Base-by-base conservation (phyloP, 2,113 vertebrate genomes). In the Pampusana beccarii region DNA sequence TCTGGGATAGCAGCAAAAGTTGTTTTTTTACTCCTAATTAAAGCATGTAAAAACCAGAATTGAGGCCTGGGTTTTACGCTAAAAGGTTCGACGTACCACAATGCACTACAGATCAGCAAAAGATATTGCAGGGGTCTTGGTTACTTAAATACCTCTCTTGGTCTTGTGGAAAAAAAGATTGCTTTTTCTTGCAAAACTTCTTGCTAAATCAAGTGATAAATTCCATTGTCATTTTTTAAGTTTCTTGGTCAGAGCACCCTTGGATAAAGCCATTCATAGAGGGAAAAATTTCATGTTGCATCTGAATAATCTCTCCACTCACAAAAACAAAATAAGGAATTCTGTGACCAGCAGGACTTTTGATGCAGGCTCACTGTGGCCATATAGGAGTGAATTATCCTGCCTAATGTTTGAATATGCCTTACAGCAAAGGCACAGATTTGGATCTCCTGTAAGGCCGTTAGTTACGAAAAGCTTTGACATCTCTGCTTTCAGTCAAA, bases 1-100 rank as follows among this genome's bases (percentile, higher is more conserved):
- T 80, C 36, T 1, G 2, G 73, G 13, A 56, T 2, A 75, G 80
- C 67, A 85, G 44, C 57, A 85, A 20, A 51, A 70, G 26, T 80
- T 86, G 46, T 34, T 86, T 86, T 89, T 29, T 89, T 75, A 24
- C 54, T 90, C 21, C 5, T 88, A 86, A 86, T 66, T 73, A 71
- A 72, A 79, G 44, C 44, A 10, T 69, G 31, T 64, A 50, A 48
- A 95, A 95, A 81, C 26, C 44, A 89, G 33, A 89, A 95, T 0
- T 56, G 60, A 80, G 34, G 38, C 61, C 53, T 64, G 16, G 33
- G 5, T 75, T 83, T 71, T 38, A 46, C 4, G 23, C 11, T 9
- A 14, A 66, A 83, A 67, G 51, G 33, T 58, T 91, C 14, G 71
- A 3, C 0, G 0, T 25, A 69, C 54, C n/a, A 46, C n/a, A 34